Evolutionary conservation across 2,888 invertebrate species (phyloP), one percentile per base, ranked within the genome.

Genomic region (Perizoma affinitatum): DNA sequence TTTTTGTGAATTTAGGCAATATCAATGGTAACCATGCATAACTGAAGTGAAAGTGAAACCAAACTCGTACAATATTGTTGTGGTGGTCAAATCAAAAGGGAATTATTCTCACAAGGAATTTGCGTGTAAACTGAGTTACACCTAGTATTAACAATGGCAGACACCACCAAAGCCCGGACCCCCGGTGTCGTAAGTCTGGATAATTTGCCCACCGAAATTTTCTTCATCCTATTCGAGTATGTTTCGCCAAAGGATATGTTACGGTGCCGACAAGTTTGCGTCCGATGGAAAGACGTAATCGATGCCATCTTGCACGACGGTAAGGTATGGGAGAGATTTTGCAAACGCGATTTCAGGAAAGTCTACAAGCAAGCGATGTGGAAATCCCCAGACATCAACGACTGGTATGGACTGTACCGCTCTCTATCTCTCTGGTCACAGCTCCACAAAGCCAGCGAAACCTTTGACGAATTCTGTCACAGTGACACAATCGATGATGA

Each of bases 321-420:
- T 5, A 53, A 43, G 0, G 53, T 84, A 6, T 91, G 91, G 91
- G 59, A 61, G 5, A 58, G 62, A 6, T 65, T 79, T 47, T 89
- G 89, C 58, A 64, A 66, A 56, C 47, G 41, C 0, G 87, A 91
- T 22, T 91, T 76, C 36, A 60, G 54, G 0, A 59, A 63, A 0
- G 56, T 81, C 0, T 86, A 76, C 38, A 46, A 63, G 43, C 50
- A 60, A 0, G 88, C 87, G 0, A 71, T 77, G 1, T 49, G 56
- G 2, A 88, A 87, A 45, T 60, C 80, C 0, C 70, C 70, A 0
- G 49, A 68, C 0, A 75, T 77, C 0, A 42, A 84, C 0, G 51
- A 64, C 0, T 89, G 86, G 86, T 83, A 71, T 51, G 70, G 85
- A 61, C 67, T 90, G 4, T 91, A 90, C 58, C 78, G 82, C 5